These are phyloP conservation scores for Gari tellinella DNA, from an alignment of 2,888 invertebrate species.

Conservation along the genomic window DNA sequence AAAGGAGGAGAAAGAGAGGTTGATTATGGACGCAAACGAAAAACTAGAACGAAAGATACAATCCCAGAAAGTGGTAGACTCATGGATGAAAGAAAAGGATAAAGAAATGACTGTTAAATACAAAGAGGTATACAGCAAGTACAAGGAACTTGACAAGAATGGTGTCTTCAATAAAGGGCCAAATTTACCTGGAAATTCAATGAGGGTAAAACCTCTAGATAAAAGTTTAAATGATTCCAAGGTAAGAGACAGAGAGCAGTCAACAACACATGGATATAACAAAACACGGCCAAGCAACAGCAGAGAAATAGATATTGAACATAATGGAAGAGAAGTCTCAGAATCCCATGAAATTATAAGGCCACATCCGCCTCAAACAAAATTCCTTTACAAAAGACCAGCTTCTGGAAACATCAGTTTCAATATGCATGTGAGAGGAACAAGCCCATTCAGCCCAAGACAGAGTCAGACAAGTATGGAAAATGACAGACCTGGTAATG, in stretches of 20 bases:
- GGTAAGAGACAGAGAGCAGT: constrained; percentile 5
- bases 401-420: constrained; percentile 74
- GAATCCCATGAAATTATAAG: constrained; percentile 13
- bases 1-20: constrained; percentile 65
- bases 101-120: constrained; percentile 63
- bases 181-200: constrained; percentile 48
- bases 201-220: constrained; percentile 47
- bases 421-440: constrained; percentile 62
- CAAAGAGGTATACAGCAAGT: constrained; percentile 32
- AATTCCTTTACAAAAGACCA: constrained; percentile 77
- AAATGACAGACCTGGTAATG: too few species aligned
- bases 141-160: constrained; percentile 46
- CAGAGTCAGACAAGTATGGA: too few species aligned
- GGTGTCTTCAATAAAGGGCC: constrained; percentile 27
- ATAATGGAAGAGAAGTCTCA: constrained; percentile 43
- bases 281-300: constrained; percentile 20
- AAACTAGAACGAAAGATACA: constrained; percentile 61
- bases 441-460: constrained; percentile 56
- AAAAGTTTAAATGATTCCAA: constrained; percentile 33
- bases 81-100: constrained; percentile 73
- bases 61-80: constrained; percentile 67
- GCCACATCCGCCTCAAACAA: constrained; percentile 69
- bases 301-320: constrained; percentile 47
- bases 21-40: constrained; percentile 65
- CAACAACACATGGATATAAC: too few species aligned